phyloP scores from a whole-genome alignment of 2,888 invertebrate genomes.

The Platycnemis pennipes region DNA sequence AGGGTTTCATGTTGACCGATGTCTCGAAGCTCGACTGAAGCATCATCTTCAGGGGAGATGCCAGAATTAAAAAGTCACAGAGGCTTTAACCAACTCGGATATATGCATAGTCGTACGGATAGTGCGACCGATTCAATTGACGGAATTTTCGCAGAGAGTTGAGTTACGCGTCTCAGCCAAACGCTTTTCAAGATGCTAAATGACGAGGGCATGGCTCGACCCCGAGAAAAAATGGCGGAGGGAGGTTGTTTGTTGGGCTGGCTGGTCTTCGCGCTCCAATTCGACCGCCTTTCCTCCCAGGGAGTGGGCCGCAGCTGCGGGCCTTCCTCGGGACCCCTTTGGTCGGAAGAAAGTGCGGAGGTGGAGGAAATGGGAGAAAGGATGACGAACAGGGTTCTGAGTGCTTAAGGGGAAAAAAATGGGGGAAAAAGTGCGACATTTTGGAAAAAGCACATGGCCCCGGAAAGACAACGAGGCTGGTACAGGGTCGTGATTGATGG shows the following conservation, averaged over 20 bases:
- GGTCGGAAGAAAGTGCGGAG: background rate
- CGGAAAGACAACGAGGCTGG: background rate
- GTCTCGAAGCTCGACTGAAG: no score
- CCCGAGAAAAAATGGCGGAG: background rate
- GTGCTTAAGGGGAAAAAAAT: constrained; percentile 12
- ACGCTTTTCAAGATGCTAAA: background rate
- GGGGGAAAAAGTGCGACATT: background rate
- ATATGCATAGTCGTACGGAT: background rate
- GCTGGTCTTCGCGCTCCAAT: constrained; percentile 1
- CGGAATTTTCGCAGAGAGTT: background rate
- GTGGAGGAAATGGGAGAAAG: background rate
- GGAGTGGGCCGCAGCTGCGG: constrained; percentile 11
- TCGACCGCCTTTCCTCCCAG: background rate
- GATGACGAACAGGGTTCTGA: background rate
- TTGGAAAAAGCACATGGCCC: constrained; percentile 55
- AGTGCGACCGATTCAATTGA: background rate
- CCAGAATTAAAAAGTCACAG: no score
- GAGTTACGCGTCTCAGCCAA: background rate
- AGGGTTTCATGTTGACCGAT: no score
- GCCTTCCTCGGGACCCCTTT: background rate
- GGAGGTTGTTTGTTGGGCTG: background rate
- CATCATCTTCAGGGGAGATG: no score
- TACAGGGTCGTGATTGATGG: constrained; percentile 42
- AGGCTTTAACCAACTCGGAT: no score
- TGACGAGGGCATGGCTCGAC: background rate